These are phyloP conservation scores for Bombus affinis DNA, from an alignment of 1,140 invertebrate genomes.

Conservation along the genomic window DNA sequence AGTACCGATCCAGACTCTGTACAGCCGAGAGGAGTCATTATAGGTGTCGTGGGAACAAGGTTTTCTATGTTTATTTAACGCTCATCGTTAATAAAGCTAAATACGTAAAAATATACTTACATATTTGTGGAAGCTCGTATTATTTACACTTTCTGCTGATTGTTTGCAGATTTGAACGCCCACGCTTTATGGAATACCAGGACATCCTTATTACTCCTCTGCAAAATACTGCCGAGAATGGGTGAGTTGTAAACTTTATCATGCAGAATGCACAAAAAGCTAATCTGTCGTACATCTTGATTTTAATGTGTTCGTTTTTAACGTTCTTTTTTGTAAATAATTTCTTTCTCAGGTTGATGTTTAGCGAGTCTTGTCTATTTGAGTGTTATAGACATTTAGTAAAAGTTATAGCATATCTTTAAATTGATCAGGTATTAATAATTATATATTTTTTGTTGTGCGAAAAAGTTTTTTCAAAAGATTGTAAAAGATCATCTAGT, in stretches of 20 bases:
- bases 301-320: neutral
- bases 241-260: conserved; percentile 71
- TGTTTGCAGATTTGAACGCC: conserved; percentile 77
- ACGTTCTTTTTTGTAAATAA: neutral
- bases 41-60: conserved; percentile 76
- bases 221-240: conserved; percentile 82
- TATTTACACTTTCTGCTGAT: neutral
- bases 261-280: neutral
- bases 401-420: too few species aligned
- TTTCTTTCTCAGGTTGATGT: too few species aligned
- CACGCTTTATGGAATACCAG: conserved; percentile 84
- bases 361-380: too few species aligned
- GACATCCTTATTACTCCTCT: conserved; percentile 82
- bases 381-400: too few species aligned
- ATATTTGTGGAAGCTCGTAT: neutral
- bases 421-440: too few species aligned
- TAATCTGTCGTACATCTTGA: too few species aligned
- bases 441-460: too few species aligned
- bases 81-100: neutral
- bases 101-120: neutral
- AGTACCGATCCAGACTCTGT: conserved; percentile 71
- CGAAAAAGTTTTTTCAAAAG: too few species aligned
- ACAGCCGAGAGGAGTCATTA: conserved; percentile 78
- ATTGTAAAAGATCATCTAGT: too few species aligned
- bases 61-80: conserved; percentile 60